Conservation (phyloP, 2,888 invertebrate genomes). For the Cylloceria caligata region DNA sequence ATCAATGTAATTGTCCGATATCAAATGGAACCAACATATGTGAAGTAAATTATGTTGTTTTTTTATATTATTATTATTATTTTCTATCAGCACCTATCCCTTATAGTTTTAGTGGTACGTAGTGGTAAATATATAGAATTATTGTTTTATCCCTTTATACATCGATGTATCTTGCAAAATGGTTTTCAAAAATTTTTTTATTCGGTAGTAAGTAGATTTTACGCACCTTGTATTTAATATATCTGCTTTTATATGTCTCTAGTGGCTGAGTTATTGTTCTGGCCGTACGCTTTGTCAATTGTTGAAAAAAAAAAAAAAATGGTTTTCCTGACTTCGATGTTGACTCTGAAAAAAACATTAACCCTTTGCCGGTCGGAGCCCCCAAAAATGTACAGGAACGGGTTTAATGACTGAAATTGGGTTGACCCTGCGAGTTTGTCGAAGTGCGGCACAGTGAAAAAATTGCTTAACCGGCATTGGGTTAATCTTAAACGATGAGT, state of each 20-base stretch:
- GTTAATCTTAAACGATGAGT: slow-evolving; percentile 11
- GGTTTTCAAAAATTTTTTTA: too few relatives aligned
- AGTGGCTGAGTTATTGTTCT: slow-evolving; percentile 56
- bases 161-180: slow-evolving; percentile 26
- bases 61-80: slow-evolving; percentile 37
- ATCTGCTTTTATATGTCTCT: slow-evolving; percentile 40
- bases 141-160: slow-evolving; percentile 26
- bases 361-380: too few relatives aligned
- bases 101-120: slow-evolving; percentile 49
- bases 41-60: slow-evolving; percentile 61
- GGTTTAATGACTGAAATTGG: too few relatives aligned
- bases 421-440: too few relatives aligned
- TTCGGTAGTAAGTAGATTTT: slow-evolving; percentile 52
- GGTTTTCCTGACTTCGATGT: slow-evolving; percentile 19
- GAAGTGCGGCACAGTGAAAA: too few relatives aligned
- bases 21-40: slow-evolving; percentile 59
- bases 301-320: slow-evolving; percentile 9
- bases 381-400: too few relatives aligned
- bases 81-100: slow-evolving; percentile 45
- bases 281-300: slow-evolving; percentile 46
- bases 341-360: slow-evolving; percentile 10
- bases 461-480: too few relatives aligned
- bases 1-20: slow-evolving; percentile 60
- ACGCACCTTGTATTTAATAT: slow-evolving; percentile 5
- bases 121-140: slow-evolving; percentile 25